Percentiles rank a stretch among this genome's conserved stretches.
Conservation (phyloP, 2,113 vertebrate species). For the Mystacornis crossleyi region DNA sequence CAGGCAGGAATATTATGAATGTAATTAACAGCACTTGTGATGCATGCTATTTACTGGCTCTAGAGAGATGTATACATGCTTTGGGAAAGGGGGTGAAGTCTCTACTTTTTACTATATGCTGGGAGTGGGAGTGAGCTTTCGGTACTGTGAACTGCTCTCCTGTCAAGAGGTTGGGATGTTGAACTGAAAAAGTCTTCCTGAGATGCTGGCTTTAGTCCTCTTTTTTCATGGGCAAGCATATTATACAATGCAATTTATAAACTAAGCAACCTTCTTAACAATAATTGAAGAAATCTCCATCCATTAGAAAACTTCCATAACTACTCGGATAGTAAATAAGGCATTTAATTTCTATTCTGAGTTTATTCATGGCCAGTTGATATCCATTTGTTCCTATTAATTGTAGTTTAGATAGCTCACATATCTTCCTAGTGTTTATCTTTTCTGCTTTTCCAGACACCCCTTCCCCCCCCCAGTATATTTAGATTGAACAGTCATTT, state of each 20-base stretch:
- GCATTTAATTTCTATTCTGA: background rate
- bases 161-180: background rate
- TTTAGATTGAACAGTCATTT: background rate
- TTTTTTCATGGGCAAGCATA: background rate
- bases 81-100: background rate
- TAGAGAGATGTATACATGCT: accelerated
- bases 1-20: background rate
- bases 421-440: background rate
- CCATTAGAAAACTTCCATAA: background rate
- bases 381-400: background rate
- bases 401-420: background rate
- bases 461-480: background rate
- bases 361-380: background rate
- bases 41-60: background rate
- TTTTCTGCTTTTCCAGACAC: background rate
- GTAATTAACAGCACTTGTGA: background rate
- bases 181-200: background rate
- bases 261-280: background rate
- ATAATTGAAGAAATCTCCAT: background rate
- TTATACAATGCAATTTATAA: background rate
- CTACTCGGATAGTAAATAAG: background rate
- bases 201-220: background rate
- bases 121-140: accelerated
- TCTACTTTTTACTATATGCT: background rate
- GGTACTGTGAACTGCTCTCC: background rate